Evolutionary conservation across 2,113 vertebrate species (phyloP), one percentile per base, ranked within the genome.

Genomic region (Fulica atra): DNA sequence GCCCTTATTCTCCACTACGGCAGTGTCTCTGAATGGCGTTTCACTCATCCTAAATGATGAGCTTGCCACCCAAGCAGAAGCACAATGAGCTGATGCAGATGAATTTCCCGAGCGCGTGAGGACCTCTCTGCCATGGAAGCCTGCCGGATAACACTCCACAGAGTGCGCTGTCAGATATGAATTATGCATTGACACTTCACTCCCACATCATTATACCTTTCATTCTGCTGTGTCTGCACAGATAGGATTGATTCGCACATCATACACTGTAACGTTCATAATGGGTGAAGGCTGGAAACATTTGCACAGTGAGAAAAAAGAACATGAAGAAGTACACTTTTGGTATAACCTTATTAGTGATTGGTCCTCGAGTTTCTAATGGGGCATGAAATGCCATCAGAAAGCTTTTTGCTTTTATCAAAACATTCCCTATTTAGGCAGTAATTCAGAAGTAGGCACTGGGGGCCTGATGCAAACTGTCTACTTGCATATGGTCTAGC

Each of bases 41-140:
- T 95, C 88, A 51, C 84, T 97, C 85, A 76, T 90, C 93, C 89
- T 83, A 57, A 96, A 80, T 50, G 81, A 97, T 88, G n/a, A 74
- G 94, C 96, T 77, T 94, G 88, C 97, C 93, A 97, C 88, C 97
- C 95, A 77, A 81, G 97, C 97, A 97, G 94, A 97, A 97, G 94
- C 91, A 97, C 94, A 63, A 92, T 87, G 92, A 96, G 85, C 91
- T 94, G 96, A 96, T 89, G 92, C 92, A 92, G 95, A 94, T 74
- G 84, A 96, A 97, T 98, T 96, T 94, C 89, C 92, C 33, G 2
- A 77, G 65, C 36, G 28, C 84, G 28, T 85, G 83, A 96, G 94
- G 87, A 81, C 89, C 89, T 95, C 94, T 92, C 90, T 90, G 92
- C 94, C 76, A 48, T 23, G 66, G 92, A 92, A 63, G n/a, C 42